Evolutionary conservation across 2,888 invertebrate genomes (phyloP), one percentile per base, ranked within the genome.

Genomic region (Drosophila infuscata): DNA sequence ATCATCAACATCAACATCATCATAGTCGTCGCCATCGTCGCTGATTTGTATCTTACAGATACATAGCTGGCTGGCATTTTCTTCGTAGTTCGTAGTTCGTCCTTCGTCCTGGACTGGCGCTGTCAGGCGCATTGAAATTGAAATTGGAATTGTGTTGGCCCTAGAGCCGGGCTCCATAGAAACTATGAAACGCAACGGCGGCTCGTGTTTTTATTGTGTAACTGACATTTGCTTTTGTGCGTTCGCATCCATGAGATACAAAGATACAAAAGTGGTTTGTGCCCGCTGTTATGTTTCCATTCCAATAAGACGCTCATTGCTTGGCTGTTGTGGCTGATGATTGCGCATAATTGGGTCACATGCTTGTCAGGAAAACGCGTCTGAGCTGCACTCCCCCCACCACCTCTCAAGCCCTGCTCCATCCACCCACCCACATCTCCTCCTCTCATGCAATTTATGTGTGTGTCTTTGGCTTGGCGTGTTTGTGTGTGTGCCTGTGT

Each of bases 101-200:
- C 60, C 70, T 70, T 62, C 70, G 61, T 51, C 61, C 69, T 60
- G 72, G 83, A 87, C 79, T 87, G 87, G 71, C 83, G 82, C 85
- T 87, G 87, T 89, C 89, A 89, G 78, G 69, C 85, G 76, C 89
- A 89, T 87, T 87, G 88, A 87, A 89, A 89, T 87, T 88, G 88
- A 85, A 85, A 87, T 89, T 64, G 75, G 58, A 61, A 71, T 79
- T 70, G 70, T 69, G 60, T 59, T 36, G 38, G 36, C 52, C 25
- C 35, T 11, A 54, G 62, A 25, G 11, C 6, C 35, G 56, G 17
- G 71, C 58, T 48, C 66, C 70, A 76, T 79, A 53, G 69, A 76
- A 79, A 79, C 46, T 57, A 57, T 53, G 41, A 54, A 58, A 59
- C 38, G 36, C 51, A 46, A 60, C 41, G 65, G 68, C 82, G 77